Evolutionary conservation across 2,113 vertebrate species (phyloP).

Genomic region (Solenodon paradoxus): DNA sequence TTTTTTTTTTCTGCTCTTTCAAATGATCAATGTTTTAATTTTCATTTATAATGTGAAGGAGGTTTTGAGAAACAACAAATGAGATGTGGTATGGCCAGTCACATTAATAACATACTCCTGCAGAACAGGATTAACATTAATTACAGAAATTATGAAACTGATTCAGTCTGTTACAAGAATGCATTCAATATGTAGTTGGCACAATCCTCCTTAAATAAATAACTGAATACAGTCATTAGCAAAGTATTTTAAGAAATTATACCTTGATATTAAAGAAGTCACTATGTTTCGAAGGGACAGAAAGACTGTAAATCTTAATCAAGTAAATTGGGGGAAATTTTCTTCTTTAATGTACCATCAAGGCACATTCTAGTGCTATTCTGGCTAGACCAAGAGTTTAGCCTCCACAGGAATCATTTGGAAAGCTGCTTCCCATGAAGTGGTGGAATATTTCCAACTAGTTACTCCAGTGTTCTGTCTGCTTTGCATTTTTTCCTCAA

Average conservation of each 20-base stretch:
- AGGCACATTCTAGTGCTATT: slow-evolving; percentile 30
- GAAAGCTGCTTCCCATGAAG: slow-evolving; percentile 65
- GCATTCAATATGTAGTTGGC: slow-evolving; percentile 36
- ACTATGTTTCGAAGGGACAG: background rate
- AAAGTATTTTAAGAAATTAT: slow-evolving; percentile 56
- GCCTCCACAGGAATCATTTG: slow-evolving; percentile 31
- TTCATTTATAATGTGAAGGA: slow-evolving; percentile 25
- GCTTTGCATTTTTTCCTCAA: slow-evolving; percentile 73
- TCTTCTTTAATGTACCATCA: slow-evolving; percentile 51
- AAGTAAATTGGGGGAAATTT: slow-evolving; percentile 41
- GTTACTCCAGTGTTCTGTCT: slow-evolving; percentile 53
- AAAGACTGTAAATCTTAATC: slow-evolving; percentile 51
- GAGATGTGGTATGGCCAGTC: background rate
- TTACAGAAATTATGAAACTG: slow-evolving; percentile 43
- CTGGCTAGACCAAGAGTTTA: background rate
- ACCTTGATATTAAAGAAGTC: slow-evolving; percentile 66
- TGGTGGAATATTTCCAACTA: slow-evolving; percentile 64
- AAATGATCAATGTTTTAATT: background rate
- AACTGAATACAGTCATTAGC: slow-evolving; percentile 13
- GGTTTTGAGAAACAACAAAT: slow-evolving; percentile 25
- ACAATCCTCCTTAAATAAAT: slow-evolving; percentile 38
- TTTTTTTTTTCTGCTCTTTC: background rate
- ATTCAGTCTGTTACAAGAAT: slow-evolving; percentile 52
- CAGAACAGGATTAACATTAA: slow-evolving; percentile 15
- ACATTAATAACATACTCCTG: slow-evolving; percentile 18